phyloP scores from a whole-genome alignment of 2,888 invertebrate species.

The Ochropleura plecta region DNA sequence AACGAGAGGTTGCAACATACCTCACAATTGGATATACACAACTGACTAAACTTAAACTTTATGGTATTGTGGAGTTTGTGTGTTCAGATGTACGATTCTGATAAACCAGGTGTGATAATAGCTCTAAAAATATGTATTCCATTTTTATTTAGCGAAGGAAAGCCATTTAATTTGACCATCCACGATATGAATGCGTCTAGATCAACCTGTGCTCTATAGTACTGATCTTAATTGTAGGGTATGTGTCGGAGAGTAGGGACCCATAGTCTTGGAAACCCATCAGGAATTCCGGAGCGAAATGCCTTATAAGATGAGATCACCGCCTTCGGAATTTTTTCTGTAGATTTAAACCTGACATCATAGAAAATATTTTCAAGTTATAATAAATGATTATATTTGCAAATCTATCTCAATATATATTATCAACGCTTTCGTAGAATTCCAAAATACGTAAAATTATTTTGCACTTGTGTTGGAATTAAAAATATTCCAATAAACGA shows the following conservation, averaged over 20 bases:
- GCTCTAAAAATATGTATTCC: background rate
- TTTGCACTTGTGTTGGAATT: constrained; percentile 14
- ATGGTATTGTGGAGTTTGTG: constrained; percentile 1
- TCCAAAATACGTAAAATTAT: constrained; percentile 19
- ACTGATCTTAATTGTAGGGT: background rate
- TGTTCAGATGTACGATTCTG: background rate
- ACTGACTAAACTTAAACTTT: constrained; percentile 50
- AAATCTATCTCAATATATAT: background rate
- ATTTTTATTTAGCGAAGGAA: background rate
- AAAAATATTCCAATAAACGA: constrained; percentile 16
- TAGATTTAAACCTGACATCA: constrained; percentile 5
- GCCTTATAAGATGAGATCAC: constrained; percentile 48
- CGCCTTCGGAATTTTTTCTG: constrained; percentile 26
- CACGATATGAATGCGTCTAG: no score
- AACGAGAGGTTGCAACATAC: constrained; percentile 72
- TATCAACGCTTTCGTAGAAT: constrained; percentile 17
- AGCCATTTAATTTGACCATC: background rate
- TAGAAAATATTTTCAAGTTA: background rate
- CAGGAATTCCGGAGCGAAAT: constrained; percentile 39
- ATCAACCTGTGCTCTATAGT: background rate
- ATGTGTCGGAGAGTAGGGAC: background rate
- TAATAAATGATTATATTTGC: background rate
- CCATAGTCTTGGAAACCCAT: constrained; percentile 7
- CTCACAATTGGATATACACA: constrained; percentile 63
- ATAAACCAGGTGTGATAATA: background rate